phyloP scores from a whole-genome alignment of 53 echinoderm and acorn worm genomes.

The Paelopatides confundens region DNA sequence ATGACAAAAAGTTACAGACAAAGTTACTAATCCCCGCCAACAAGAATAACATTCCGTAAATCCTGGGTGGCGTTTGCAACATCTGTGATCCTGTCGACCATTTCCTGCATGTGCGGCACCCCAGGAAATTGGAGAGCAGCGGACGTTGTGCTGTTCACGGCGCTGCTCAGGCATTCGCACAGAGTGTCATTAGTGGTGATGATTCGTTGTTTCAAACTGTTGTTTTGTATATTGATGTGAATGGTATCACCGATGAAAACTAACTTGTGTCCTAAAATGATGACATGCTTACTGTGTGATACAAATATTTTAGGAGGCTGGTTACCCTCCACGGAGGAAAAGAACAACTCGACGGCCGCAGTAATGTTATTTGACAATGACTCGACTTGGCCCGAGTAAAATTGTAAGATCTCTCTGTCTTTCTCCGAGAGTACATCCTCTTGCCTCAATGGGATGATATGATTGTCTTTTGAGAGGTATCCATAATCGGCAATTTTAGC shows the following conservation, averaged over 20 bases:
- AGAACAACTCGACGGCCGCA: slow-evolving; percentile 88
- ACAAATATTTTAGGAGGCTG: slow-evolving; percentile 97
- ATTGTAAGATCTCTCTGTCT: slow-evolving; percentile 85
- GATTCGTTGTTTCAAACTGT: slow-evolving; percentile 71
- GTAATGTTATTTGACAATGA: slow-evolving; percentile 77
- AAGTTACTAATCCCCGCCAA: slow-evolving; percentile 11
- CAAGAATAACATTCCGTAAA: slow-evolving; percentile 68
- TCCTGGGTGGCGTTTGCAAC: slow-evolving; percentile 86
- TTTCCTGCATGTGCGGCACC: slow-evolving; percentile 88
- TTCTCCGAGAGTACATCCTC: slow-evolving; percentile 63
- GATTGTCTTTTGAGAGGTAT: slow-evolving; percentile 78
- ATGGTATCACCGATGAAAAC: slow-evolving; percentile 98
- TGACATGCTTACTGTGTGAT: slow-evolving; percentile 95
- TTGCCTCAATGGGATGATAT: slow-evolving; percentile 74
- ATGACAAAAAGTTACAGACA: background rate
- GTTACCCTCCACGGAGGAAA: slow-evolving; percentile 94
- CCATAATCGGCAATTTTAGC: slow-evolving; percentile 76
- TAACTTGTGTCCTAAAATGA: slow-evolving; percentile 92
- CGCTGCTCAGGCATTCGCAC: slow-evolving; percentile 87
- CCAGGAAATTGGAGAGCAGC: slow-evolving; percentile 95
- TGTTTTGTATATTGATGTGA: slow-evolving; percentile 83
- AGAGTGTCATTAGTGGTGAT: slow-evolving; percentile 83
- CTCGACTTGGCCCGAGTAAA: slow-evolving; percentile 83
- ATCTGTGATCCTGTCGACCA: slow-evolving; percentile 97
- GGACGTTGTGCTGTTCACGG: slow-evolving; percentile 88